Base-by-base conservation (phyloP, 2,113 vertebrate genomes). In the Anoura caudifer region DNA sequence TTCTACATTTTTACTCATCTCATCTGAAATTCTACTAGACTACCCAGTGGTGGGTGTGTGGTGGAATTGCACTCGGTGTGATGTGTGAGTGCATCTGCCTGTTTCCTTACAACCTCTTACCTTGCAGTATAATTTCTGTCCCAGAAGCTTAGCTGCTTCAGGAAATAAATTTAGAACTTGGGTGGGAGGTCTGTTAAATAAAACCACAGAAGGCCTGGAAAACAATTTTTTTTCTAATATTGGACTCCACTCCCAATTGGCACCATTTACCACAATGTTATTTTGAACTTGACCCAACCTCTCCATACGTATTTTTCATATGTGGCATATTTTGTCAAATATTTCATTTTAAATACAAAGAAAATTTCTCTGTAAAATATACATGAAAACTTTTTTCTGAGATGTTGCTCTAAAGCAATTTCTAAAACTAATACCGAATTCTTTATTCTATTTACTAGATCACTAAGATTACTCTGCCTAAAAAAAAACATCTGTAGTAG, bases 111-210 rank as follows among this genome's bases (percentile, higher is more conserved):
- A 56, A 72, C 91, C 22, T 54, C 65, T 79, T n/a, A 59, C 31
- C 36, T 63, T 59, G 36, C 47, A 86, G 81, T 92, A 81, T 96
- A 73, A 85, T 92, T 92, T 96, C 47, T 79, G 95, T 94, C 75
- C 59, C 75, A 86, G 88, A 33, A 96, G 45, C 59, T 92, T 80
- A 76, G 75, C 52, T 87, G 50, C 75, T 87, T 79, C 69, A 19
- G 69, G 59, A 94, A 94, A 94, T 88, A 96, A 96, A 96, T 96
- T 92, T 98, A 94, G 96, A 96, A 90, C 73, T 92, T 56, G 83
- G 87, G 92, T 97, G 85, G 90, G 36, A 81, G 82, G 72, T 54
- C 87, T 91, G 19, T 84, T 95, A 92, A 96, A 91, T 89, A 95
- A 85, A 96, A 95, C 36, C 72, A 91, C 67, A 96, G 69, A 96